Evolutionary conservation across 2,888 invertebrate species (phyloP), one percentile per base, ranked within the genome.

Genomic region (Phaedon cochleariae): DNA sequence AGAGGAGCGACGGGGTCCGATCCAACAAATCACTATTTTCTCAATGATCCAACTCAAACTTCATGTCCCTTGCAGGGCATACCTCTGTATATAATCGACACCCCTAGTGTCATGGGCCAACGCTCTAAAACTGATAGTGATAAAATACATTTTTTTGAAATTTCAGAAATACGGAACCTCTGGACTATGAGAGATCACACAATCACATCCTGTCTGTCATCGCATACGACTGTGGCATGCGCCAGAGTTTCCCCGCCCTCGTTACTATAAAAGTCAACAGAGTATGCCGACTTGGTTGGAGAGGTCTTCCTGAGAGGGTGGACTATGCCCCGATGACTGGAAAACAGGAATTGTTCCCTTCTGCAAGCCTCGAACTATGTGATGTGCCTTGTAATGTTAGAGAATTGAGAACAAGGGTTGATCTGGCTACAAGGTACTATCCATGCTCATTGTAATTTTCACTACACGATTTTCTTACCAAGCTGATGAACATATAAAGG

Each of bases 141-240:
- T n/a, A n/a, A n/a, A n/a, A n/a, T n/a, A n/a, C n/a, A n/a, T n/a
- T 48, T 34, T 26, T 59, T 29, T 41, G 49, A 34, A 53, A 48
- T 68, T 65, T 29, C 61, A 74, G 78, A 52, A 98, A 97, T 85
- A 97, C 95, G 0, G 95, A 95, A 79, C 92, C 95, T 0, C 85
- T 99, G 80, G 96, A 97, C 77, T 97, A 95, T 84, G 95, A 95
- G 81, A 88, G 92, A 68, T 93, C 94, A 6, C 96, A 97, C 85
- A 98, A 97, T 84, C 97, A 98, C 86, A 97, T 98, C 75, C 86
- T 99, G 55, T 95, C 96, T 31, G 96, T 98, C 67, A 95, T 97
- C 67, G 98, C 98, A 1, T 96, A 95, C 82, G 98, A 98, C 85
- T 98, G 98, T 84, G 98, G 97, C 52, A 96, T 96, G 94, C 92